Evolutionary conservation across 2,113 vertebrate genomes (phyloP).

Genomic region (Dermatemys mawii): DNA sequence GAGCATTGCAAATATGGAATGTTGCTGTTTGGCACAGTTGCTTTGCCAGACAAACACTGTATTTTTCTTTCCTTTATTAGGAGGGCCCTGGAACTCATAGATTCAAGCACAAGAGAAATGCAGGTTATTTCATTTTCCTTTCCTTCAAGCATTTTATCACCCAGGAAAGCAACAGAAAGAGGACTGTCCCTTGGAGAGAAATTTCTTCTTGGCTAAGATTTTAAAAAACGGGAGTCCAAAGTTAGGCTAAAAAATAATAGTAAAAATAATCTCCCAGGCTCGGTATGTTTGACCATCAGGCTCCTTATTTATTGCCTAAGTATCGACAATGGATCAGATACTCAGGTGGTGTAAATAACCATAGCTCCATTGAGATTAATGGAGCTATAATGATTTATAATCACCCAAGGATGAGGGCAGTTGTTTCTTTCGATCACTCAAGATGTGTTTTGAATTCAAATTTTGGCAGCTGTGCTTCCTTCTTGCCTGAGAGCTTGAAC

Average conservation of each 20-base stretch:
- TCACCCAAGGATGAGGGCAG: slow-evolving; percentile 51
- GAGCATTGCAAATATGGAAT: slow-evolving; percentile 11
- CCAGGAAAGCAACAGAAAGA: slow-evolving; percentile 6
- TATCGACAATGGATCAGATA: slow-evolving; percentile 28
- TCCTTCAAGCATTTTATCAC: background rate
- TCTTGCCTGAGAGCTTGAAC: slow-evolving; percentile 50
- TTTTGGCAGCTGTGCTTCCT: slow-evolving; percentile 54
- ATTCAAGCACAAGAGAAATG: background rate
- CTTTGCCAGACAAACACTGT: background rate
- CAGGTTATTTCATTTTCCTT: background rate
- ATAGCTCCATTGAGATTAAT: slow-evolving; percentile 41
- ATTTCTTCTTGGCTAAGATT: slow-evolving; percentile 32
- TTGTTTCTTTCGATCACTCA: slow-evolving; percentile 47
- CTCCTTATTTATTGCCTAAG: background rate
- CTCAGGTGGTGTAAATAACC: slow-evolving; percentile 42
- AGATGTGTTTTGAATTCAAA: background rate
- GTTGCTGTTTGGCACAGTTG: background rate
- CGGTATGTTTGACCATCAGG: background rate
- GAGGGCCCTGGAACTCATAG: background rate
- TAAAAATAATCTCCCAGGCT: accelerated
- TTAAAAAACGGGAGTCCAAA: background rate
- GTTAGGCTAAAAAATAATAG: background rate
- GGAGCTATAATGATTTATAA: slow-evolving; percentile 43
- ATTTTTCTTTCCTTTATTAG: slow-evolving; percentile 14
- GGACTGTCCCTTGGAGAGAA: background rate